A percentile compares a stretch with the other conserved stretches of the same genome.
These are phyloP conservation scores for Phortica okadai DNA, from an alignment of 2,888 invertebrate species.

Conservation along the genomic window DNA sequence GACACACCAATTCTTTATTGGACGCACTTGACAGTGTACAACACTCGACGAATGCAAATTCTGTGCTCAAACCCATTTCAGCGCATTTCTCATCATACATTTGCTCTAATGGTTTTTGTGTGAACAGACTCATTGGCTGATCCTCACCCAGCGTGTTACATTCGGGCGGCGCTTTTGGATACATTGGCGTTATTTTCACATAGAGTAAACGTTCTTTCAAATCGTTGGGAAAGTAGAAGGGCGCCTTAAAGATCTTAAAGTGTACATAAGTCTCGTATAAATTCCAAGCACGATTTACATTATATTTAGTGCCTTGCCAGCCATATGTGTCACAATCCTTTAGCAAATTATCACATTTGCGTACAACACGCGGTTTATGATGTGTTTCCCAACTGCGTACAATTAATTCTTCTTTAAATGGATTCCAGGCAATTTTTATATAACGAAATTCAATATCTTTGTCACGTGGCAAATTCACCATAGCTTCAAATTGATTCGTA, in stretches of 20 bases:
- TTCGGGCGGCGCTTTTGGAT: slow-evolving; percentile 76
- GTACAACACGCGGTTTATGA: slow-evolving; percentile 79
- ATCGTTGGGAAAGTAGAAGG: slow-evolving; percentile 84
- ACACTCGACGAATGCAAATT: slow-evolving; percentile 79
- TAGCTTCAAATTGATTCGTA: slow-evolving; percentile 62
- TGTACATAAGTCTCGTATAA: slow-evolving; percentile 88
- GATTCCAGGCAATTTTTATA: slow-evolving; percentile 83
- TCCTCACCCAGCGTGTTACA: slow-evolving; percentile 51
- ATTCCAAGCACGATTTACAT: slow-evolving; percentile 88
- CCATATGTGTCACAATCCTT: slow-evolving; percentile 81
- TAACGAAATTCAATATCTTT: slow-evolving; percentile 85
- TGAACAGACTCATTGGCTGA: background rate
- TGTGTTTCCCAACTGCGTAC: slow-evolving; percentile 89
- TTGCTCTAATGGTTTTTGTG: slow-evolving; percentile 59
- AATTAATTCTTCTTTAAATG: slow-evolving; percentile 77
- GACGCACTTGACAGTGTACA: slow-evolving; percentile 80
- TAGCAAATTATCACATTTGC: slow-evolving; percentile 76
- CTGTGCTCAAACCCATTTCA: slow-evolving; percentile 24
- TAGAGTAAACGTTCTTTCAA: slow-evolving; percentile 81
- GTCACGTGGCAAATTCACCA: slow-evolving; percentile 81
- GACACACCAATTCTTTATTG: slow-evolving; percentile 80
- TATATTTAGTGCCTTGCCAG: slow-evolving; percentile 78
- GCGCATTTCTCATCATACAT: slow-evolving; percentile 53
- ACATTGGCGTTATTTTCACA: slow-evolving; percentile 85
- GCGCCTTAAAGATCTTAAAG: slow-evolving; percentile 86